These are phyloP conservation scores for Conus ventricosus DNA, from an alignment of 1,140 invertebrate species.

Conservation along the genomic window DNA sequence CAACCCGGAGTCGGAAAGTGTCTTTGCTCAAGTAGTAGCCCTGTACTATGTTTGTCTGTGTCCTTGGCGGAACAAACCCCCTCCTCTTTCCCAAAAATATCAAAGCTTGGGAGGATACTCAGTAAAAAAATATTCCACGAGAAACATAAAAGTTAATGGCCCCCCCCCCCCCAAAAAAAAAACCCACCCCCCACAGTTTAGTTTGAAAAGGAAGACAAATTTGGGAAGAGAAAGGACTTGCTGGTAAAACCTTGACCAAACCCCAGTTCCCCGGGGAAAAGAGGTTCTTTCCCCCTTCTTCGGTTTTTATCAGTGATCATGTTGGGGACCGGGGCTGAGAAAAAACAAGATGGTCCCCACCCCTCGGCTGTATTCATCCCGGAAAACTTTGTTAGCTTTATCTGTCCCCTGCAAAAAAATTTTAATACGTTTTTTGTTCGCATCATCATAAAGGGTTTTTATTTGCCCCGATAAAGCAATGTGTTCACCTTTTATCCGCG, in stretches of 20 bases:
- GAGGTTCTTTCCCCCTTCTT: constrained; percentile 51
- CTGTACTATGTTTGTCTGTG: too few relatives aligned
- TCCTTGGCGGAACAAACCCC: too few relatives aligned
- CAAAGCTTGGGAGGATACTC: too few relatives aligned
- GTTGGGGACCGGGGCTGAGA: constrained; percentile 53
- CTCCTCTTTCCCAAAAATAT: too few relatives aligned
- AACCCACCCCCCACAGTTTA: too few relatives aligned
- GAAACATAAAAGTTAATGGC: too few relatives aligned
- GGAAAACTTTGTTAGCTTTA: constrained; percentile 47
- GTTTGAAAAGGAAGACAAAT: background rate
- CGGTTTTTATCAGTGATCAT: constrained; percentile 56
- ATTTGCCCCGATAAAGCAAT: background rate
- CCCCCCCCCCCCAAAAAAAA: too few relatives aligned
- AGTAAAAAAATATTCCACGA: too few relatives aligned
- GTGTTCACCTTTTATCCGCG: background rate
- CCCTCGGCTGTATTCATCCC: constrained; percentile 56
- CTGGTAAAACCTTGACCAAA: constrained; percentile 37
- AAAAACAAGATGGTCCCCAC: constrained; percentile 52
- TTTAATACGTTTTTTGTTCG: background rate
- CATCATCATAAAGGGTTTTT: background rate
- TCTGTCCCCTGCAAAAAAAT: constrained; percentile 39
- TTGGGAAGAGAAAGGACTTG: background rate
- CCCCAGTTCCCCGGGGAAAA: constrained; percentile 50
- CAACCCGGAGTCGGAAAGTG: too few relatives aligned
- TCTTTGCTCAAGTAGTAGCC: too few relatives aligned